Evolutionary conservation across 2,797 vertebrate genomes (phyloP), one percentile per base, ranked within the genome.

Genomic region (Choloepus didactylus): DNA sequence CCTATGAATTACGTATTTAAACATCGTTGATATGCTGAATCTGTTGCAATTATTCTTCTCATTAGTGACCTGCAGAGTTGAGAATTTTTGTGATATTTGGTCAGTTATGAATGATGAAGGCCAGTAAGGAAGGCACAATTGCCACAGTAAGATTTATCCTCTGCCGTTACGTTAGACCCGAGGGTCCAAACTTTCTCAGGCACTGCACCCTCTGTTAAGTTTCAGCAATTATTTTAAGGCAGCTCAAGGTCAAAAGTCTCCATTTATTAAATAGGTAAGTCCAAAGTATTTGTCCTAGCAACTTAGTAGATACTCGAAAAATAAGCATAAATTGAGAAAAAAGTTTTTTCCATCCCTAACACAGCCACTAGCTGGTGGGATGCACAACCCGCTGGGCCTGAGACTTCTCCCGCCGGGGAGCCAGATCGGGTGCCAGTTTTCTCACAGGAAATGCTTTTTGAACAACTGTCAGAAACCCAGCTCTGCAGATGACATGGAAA

Each of bases 241-340:
- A 67, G 35, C 70, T 59, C 10, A 11, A 49, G 21, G 49, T 80
- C 73, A 38, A 72, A 92, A 67, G 59, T 14, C 72, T 87, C 29
- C 16, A 64, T 25, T 87, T 88, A 10, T 66, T 86, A 81, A 80
- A 38, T 19, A 72, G 23, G 3, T 62, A 70, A 87, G 69, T 66
- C 21, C 49, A 60, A 67, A 35, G 18, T 67, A 66, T 38, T 64
- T 85, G 29, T 62, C 16, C 51, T 75, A 21, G 72, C 38, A 46
- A 76, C 31, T 95, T 72, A 44, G 23, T 23, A 62, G 73, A 67
- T 6, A 85, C 81, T 75, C 81, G 46, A 87, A 80, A 90, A 69
- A 64, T 49, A 38, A 44, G 41, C 41, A 44, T 44, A 44, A 44
- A 44, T 44, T 44, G 41, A 44, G 41, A 44, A 44, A 44, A 44